Evolutionary conservation across 2,113 vertebrate species (phyloP).

Genomic region (Amia ocellicauda): DNA sequence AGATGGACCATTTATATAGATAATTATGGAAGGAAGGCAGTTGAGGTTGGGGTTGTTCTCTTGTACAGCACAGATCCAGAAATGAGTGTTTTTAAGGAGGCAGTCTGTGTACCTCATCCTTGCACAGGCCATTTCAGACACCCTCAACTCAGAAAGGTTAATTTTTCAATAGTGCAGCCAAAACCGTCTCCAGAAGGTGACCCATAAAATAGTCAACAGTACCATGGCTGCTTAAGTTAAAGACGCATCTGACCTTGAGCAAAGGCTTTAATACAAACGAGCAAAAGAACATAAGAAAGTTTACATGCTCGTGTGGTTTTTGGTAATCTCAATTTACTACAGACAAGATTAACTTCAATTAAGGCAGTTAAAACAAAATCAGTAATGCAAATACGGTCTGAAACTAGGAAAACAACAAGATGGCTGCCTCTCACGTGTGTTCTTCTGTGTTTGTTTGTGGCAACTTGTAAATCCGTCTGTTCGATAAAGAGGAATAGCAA

Average conservation of each 20-base stretch:
- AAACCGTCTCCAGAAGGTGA: constrained; percentile 36
- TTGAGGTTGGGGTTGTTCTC: constrained; percentile 6
- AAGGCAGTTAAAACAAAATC: no score
- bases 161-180: constrained; percentile 11
- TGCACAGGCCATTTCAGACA: no score
- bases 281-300: constrained; percentile 47
- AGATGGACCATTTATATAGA: background rate
- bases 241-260: constrained; percentile 69
- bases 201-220: constrained; percentile 25
- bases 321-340: no score
- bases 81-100: constrained; percentile 25
- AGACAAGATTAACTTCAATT: no score
- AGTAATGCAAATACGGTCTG: no score
- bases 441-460: no score
- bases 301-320: no score
- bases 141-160: constrained; percentile 8
- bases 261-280: constrained; percentile 17
- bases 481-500: constrained; percentile 47
- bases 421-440: no score
- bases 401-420: no score
- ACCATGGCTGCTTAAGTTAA: constrained; percentile 58
- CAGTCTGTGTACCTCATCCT: no score
- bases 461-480: no score
- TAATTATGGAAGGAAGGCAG: no score
- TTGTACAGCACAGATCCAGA: constrained; percentile 27